Percentiles rank a stretch among this genome's conserved stretches.
phyloP scores from a whole-genome alignment of 2,888 invertebrate species.

The Trilocha varians region DNA sequence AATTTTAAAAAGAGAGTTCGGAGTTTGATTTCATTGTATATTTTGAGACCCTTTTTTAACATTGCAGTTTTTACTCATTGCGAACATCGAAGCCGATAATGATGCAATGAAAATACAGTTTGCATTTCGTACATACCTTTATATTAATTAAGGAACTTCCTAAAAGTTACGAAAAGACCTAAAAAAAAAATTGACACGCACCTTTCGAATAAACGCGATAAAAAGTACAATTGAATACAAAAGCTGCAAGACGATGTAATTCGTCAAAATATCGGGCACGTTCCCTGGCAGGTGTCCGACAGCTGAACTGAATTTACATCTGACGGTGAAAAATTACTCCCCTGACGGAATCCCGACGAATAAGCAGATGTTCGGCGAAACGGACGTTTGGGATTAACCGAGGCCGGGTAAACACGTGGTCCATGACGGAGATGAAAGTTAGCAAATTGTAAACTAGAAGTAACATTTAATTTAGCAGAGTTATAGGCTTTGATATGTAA shows the following conservation, averaged over 20 bases:
- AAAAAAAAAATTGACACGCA: neutral
- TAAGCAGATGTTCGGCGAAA: conserved; percentile 45
- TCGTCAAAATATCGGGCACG: conserved; percentile 47
- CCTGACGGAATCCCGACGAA: conserved; percentile 33
- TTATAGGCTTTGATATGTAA: too few relatives aligned
- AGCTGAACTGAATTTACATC: conserved; percentile 55
- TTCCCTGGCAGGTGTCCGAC: conserved; percentile 54
- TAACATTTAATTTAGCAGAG: neutral
- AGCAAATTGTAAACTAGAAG: neutral
- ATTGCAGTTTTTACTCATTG: too few relatives aligned
- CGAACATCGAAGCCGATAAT: too few relatives aligned
- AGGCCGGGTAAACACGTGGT: neutral
- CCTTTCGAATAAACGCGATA: neutral
- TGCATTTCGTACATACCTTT: too few relatives aligned
- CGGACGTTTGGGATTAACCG: neutral
- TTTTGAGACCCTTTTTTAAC: too few relatives aligned
- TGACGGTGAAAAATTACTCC: conserved; percentile 51
- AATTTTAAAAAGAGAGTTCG: too few relatives aligned
- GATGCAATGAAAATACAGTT: too few relatives aligned
- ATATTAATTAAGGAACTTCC: too few relatives aligned
- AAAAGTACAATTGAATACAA: conserved; percentile 8
- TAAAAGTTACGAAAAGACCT: neutral
- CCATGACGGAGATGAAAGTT: neutral
- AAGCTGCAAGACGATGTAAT: conserved; percentile 23
- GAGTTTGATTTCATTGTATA: too few relatives aligned